These are phyloP conservation scores for Protonemura montana DNA, from an alignment of 2,888 invertebrate genomes.

Conservation along the genomic window DNA sequence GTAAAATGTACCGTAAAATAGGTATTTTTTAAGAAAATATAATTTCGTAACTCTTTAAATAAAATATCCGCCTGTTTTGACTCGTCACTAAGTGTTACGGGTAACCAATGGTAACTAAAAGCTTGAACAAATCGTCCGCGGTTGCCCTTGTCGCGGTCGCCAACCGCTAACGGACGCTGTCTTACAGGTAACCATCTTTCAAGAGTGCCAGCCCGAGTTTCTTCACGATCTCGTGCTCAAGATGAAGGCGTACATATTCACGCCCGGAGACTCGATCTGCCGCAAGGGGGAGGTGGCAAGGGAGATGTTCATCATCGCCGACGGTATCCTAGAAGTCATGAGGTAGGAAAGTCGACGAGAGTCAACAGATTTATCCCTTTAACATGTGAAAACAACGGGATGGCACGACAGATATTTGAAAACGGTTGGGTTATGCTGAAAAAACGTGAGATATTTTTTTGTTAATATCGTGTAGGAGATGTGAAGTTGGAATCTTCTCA, in stretches of 20 bases:
- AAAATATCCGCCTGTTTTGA: no score
- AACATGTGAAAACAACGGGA: neutral
- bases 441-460: neutral
- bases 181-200: constrained; percentile 88
- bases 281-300: constrained; percentile 93
- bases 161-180: no score
- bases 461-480: neutral
- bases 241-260: constrained; percentile 98
- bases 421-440: neutral
- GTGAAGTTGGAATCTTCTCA: neutral
- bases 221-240: constrained; percentile 95
- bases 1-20: no score
- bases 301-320: constrained; percentile 98
- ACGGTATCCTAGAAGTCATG: constrained; percentile 93
- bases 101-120: no score
- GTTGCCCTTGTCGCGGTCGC: no score
- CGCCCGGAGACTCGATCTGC: constrained; percentile 96
- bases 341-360: constrained; percentile 57
- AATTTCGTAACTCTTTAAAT: no score
- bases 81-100: no score
- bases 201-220: constrained; percentile 98
- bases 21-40: no score
- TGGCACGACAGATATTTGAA: neutral
- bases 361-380: neutral
- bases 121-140: no score